These are phyloP conservation scores for Andinoacara biseriatus DNA, from an alignment of 2,113 vertebrate genomes.

Conservation along the genomic window DNA sequence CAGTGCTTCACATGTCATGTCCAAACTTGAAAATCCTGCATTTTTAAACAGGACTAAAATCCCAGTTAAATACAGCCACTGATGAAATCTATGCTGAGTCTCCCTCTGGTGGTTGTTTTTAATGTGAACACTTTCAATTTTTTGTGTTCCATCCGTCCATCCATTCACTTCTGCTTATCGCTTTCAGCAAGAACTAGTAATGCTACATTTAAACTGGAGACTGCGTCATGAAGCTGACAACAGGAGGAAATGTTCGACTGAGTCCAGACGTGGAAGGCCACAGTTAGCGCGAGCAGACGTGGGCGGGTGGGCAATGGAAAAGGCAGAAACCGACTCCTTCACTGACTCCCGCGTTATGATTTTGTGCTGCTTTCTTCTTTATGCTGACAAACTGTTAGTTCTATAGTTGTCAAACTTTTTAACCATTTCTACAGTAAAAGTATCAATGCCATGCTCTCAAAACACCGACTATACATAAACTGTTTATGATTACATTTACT, in stretches of 20 bases:
- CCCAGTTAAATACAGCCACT: neutral
- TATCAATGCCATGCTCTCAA: too few species aligned
- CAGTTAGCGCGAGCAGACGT: neutral
- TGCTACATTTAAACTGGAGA: neutral
- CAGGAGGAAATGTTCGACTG: neutral
- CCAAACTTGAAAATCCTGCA: neutral
- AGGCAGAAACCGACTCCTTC: neutral
- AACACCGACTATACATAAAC: too few species aligned
- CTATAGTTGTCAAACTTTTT: neutral
- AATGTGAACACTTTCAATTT: neutral
- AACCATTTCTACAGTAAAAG: too few species aligned
- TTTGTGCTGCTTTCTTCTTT: neutral
- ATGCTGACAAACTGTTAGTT: neutral
- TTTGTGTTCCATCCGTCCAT: too few species aligned
- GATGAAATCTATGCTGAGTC: neutral
- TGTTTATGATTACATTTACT: too few species aligned
- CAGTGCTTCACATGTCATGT: neutral
- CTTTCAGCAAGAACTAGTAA: neutral
- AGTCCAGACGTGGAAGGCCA: neutral
- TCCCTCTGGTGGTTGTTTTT: neutral
- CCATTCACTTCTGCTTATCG: too few species aligned
- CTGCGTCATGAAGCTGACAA: neutral
- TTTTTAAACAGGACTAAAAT: neutral
- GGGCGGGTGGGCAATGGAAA: neutral
- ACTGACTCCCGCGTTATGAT: neutral